Conservation (phyloP, 1,140 invertebrate genomes). For the Drosophila bocqueti region DNA sequence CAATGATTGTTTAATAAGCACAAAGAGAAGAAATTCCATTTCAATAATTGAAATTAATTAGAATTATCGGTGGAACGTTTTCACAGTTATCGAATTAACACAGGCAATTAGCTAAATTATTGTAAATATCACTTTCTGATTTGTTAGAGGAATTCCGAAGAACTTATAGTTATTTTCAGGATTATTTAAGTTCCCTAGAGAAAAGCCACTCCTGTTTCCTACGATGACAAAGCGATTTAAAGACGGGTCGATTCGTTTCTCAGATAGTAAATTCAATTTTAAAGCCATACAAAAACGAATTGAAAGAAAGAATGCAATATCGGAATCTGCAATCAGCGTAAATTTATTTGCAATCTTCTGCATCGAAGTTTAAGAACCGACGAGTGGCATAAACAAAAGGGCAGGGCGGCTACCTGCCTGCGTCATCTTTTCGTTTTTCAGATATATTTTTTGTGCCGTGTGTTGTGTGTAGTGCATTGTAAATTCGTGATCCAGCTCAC, state of each 20-base stretch:
- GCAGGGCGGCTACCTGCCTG: constrained; percentile 15
- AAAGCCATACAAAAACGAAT: constrained; percentile 8
- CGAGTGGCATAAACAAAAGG: constrained; percentile 36
- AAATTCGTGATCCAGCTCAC: constrained; percentile 41
- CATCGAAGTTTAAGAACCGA: constrained; percentile 19
- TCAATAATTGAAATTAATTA: constrained; percentile 7
- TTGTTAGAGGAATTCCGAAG: background rate
- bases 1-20: constrained; percentile 9
- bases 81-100: constrained; percentile 1
- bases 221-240: constrained; percentile 12
- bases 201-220: background rate
- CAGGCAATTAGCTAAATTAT: background rate
- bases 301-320: constrained; percentile 19
- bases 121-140: constrained; percentile 6
- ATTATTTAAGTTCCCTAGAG: background rate
- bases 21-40: constrained; percentile 3
- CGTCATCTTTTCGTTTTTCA: constrained; percentile 16
- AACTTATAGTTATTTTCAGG: background rate
- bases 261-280: constrained; percentile 26
- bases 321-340: constrained; percentile 37
- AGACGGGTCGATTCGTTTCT: constrained; percentile 1
- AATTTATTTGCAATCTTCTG: constrained; percentile 62
- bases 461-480: constrained; percentile 33
- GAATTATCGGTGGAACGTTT: constrained; percentile 2
- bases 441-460: background rate